Percentiles rank a stretch among this genome's conserved stretches.
Conservation (phyloP, 2,113 vertebrate genomes). For the Gallinago paraguaiae region DNA sequence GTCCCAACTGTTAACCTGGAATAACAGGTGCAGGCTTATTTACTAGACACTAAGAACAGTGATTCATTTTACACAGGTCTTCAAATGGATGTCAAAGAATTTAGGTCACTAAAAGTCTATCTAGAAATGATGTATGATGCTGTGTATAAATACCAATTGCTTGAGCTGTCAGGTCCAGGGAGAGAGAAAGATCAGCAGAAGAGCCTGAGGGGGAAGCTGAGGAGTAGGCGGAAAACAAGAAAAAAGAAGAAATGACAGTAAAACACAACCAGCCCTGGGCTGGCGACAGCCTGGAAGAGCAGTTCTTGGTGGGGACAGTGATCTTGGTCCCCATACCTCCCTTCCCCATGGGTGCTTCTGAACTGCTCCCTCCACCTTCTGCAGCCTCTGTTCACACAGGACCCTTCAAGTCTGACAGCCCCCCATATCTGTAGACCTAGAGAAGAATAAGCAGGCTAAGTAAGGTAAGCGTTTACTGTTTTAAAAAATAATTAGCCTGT, state of each 20-base stretch:
- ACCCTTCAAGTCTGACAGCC: background rate
- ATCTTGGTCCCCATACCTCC: accelerated
- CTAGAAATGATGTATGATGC: background rate
- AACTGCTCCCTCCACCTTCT: background rate
- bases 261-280: background rate
- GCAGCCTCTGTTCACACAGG: background rate
- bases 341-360: accelerated
- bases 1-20: background rate
- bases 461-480: background rate
- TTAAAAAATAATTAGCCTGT: background rate
- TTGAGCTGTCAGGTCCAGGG: background rate
- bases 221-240: background rate
- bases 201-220: background rate
- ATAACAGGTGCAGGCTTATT: background rate
- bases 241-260: background rate
- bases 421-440: background rate
- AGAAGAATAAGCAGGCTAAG: background rate
- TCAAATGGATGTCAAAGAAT: background rate
- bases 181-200: background rate
- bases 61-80: background rate
- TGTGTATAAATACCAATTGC: background rate
- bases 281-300: background rate
- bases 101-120: background rate
- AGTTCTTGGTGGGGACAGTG: background rate
- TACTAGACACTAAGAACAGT: background rate